Evolutionary conservation across 2,797 vertebrate genomes (phyloP).

Genomic region (Balearica regulorum): DNA sequence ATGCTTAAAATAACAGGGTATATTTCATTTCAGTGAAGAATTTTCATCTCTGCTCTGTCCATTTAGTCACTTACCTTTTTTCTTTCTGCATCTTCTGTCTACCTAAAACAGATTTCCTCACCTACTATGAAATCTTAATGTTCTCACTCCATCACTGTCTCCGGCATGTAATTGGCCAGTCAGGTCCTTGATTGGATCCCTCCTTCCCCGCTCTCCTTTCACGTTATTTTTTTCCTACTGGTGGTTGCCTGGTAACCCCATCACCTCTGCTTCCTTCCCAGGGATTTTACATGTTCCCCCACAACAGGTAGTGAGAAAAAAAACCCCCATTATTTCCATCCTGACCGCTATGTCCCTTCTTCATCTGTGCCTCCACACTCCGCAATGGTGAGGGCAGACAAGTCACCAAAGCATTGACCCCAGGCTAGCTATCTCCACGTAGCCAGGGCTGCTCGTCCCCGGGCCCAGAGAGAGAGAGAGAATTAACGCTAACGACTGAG

Average conservation of each 20-base stretch:
- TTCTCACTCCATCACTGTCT: neutral
- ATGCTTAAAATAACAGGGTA: neutral
- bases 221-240: slow-evolving; percentile 10
- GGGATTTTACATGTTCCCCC: neutral
- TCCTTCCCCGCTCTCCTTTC: neutral
- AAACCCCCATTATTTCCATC: neutral
- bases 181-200: neutral
- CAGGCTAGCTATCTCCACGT: neutral
- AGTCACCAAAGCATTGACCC: neutral
- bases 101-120: neutral
- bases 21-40: neutral
- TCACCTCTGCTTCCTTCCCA: slow-evolving; percentile 19
- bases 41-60: neutral
- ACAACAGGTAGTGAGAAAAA: neutral
- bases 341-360: neutral
- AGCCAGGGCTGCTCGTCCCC: neutral
- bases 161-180: neutral
- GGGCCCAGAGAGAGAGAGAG: fast-evolving
- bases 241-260: slow-evolving; percentile 59
- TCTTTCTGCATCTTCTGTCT: neutral
- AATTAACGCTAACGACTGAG: neutral
- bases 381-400: neutral
- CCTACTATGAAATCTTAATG: neutral
- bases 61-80: neutral
- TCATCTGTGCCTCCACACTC: neutral